Conservation (phyloP, 1,140 invertebrate species). For the Stenopsyche tienmushanensis region DNA sequence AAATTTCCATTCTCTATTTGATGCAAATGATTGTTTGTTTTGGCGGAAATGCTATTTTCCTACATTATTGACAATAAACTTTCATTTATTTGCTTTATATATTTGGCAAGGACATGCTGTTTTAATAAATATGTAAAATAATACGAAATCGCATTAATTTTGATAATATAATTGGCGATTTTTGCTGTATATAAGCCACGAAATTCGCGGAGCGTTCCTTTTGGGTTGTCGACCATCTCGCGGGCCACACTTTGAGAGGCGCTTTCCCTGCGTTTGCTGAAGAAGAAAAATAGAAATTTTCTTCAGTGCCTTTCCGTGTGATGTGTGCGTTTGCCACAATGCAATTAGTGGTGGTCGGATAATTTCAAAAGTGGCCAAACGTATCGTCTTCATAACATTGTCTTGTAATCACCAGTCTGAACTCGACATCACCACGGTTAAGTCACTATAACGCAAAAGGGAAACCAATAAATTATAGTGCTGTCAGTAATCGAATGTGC, state of each 20-base stretch:
- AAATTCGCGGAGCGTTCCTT: neutral
- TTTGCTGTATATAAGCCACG: neutral
- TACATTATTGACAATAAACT: too few species aligned
- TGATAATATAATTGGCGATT: neutral
- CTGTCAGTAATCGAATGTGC: too few species aligned
- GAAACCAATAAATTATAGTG: too few species aligned
- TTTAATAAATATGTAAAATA: too few species aligned
- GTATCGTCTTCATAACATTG: constrained; percentile 20
- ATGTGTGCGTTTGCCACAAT: constrained; percentile 9
- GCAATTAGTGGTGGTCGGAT: constrained; percentile 28
- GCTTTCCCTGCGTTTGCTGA: constrained; percentile 17
- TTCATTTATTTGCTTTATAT: too few species aligned
- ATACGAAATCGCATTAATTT: too few species aligned
- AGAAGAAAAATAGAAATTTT: constrained; percentile 36
- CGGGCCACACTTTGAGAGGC: constrained; percentile 15
- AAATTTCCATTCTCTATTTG: too few species aligned
- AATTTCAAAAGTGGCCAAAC: constrained; percentile 23
- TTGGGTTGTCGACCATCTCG: neutral
- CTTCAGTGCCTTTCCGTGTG: constrained; percentile 30
- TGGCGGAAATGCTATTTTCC: too few species aligned
- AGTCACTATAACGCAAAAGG: neutral
- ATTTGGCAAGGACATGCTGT: too few species aligned
- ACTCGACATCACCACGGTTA: neutral
- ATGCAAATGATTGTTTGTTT: too few species aligned
- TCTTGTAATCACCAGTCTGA: constrained; percentile 6